phyloP scores from a whole-genome alignment of 1,140 invertebrate species.

The Camponotus floridanus region DNA sequence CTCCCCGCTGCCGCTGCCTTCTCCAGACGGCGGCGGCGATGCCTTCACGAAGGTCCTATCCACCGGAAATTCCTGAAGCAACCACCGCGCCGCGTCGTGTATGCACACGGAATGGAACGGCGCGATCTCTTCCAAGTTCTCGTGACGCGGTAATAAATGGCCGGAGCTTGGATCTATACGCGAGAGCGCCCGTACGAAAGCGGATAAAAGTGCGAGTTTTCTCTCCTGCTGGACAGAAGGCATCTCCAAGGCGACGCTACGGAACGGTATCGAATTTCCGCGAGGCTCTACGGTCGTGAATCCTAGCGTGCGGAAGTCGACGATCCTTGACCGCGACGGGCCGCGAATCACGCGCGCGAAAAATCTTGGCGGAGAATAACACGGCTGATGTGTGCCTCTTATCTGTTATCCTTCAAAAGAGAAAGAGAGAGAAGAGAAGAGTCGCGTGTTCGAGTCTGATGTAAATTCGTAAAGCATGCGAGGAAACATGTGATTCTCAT shows the following conservation, averaged over 20 bases:
- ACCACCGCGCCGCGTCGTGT: constrained; percentile 34
- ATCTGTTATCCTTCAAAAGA: constrained; percentile 17
- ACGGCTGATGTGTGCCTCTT: constrained; percentile 41
- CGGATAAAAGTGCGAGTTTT: constrained; percentile 59
- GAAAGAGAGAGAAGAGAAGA: not conserved
- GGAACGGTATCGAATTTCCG: constrained; percentile 70
- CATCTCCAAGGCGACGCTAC: constrained; percentile 47
- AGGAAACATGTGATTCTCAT: not conserved
- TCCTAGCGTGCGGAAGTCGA: constrained; percentile 56
- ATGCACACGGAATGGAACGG: constrained; percentile 40
- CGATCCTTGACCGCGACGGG: constrained; percentile 61
- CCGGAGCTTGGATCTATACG: constrained; percentile 43
- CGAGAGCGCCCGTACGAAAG: constrained; percentile 51
- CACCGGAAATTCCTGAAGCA: constrained; percentile 78
- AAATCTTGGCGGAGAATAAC: constrained; percentile 39
- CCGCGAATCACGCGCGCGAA: constrained; percentile 42
- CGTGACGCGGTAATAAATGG: constrained; percentile 74
- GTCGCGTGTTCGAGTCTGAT: not conserved
- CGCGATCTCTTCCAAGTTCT: constrained; percentile 70
- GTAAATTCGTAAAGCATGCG: constrained; percentile 33
- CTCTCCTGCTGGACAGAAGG: constrained; percentile 44
- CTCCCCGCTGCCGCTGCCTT: constrained; percentile 75
- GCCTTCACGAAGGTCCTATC: constrained; percentile 78
- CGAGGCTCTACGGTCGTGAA: constrained; percentile 44
- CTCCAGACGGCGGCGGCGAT: constrained; percentile 69